Conservation (phyloP, 2,113 vertebrate species). For the Eptesicus fuscus region DNA sequence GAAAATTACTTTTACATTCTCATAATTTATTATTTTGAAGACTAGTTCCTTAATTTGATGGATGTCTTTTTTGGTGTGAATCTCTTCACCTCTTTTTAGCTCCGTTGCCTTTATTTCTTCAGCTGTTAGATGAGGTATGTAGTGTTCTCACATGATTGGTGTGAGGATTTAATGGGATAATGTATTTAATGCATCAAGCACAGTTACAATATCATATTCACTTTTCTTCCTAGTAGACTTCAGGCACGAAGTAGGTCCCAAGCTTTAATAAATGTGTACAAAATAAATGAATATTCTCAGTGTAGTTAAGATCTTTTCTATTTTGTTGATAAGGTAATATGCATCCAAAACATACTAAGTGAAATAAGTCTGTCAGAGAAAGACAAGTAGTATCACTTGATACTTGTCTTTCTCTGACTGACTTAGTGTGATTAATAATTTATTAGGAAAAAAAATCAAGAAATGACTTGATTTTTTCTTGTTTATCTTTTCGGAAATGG, state of each 20-base stretch:
- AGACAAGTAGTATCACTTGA: too few relatives aligned
- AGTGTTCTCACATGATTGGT: not conserved
- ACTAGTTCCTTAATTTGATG: not conserved
- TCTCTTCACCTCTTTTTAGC: not conserved
- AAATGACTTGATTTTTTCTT: not conserved
- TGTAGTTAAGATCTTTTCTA: not conserved
- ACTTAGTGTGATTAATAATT: not conserved
- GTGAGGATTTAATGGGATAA: not conserved
- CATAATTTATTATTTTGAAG: slow-evolving; percentile 13
- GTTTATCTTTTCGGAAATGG: not conserved
- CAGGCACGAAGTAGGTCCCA: not conserved
- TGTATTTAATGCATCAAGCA: not conserved
- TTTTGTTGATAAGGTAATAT: not conserved
- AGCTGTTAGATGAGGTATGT: not conserved
- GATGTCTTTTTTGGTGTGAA: not conserved
- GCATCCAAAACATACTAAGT: not conserved
- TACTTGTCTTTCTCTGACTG: too few relatives aligned
- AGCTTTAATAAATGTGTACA: not conserved
- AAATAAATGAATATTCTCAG: not conserved
- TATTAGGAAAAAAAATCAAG: not conserved
- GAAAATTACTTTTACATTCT: not conserved
- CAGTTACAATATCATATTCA: not conserved
- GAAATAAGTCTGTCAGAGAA: too few relatives aligned
- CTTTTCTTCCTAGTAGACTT: not conserved
- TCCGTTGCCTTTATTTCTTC: not conserved